Conservation (phyloP, 53 echinoderm and acorn worm species). For the Stichopus horrens region DNA sequence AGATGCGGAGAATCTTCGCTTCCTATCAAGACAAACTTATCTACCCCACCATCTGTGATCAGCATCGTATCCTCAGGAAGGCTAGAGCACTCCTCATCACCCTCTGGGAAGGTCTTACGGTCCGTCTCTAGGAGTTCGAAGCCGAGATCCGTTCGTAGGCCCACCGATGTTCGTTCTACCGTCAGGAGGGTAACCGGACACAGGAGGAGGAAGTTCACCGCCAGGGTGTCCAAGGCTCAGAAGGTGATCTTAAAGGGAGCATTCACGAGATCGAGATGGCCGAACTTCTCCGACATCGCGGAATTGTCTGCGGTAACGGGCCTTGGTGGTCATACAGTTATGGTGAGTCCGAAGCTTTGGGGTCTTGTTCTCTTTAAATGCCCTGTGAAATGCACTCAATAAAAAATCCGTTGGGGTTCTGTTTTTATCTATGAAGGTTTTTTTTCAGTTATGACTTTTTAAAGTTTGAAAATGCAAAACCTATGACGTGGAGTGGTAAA, state of each 20-base stretch:
- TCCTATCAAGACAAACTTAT: not conserved
- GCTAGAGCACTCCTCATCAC: not conserved
- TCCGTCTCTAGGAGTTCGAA: not conserved
- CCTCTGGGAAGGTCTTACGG: not conserved
- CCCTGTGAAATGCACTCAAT: no score
- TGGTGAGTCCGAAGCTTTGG: not conserved
- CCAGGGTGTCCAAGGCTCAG: conserved; percentile 17
- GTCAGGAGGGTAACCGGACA: not conserved
- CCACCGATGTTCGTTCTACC: not conserved
- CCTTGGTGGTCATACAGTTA: not conserved
- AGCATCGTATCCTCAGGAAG: not conserved
- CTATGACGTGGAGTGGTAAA: no score
- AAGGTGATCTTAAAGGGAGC: conserved; percentile 26
- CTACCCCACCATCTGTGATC: not conserved
- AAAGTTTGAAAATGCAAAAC: no score
- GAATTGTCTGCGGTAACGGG: not conserved
- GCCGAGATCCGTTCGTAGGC: not conserved
- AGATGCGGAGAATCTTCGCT: no score
- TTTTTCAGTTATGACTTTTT: no score
- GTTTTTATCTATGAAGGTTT: no score
- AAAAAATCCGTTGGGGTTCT: no score
- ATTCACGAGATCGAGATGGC: not conserved
- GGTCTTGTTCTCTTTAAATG: no score
- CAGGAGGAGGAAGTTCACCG: not conserved
- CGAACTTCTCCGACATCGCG: not conserved